phyloP scores from a whole-genome alignment of 2,888 invertebrate genomes.

The Parnassius apollo region DNA sequence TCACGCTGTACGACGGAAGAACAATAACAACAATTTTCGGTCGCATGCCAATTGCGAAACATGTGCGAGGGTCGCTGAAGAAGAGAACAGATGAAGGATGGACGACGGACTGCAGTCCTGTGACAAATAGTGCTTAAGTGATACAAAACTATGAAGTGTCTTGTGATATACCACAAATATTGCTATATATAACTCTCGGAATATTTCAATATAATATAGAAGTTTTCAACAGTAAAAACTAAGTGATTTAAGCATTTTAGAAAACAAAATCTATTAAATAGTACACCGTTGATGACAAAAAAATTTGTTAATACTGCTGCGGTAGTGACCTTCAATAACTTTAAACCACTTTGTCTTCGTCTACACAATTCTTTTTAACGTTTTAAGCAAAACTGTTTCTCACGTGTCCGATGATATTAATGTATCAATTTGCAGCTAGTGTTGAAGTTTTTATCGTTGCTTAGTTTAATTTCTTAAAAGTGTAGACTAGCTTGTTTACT shows the following conservation, averaged over 20 bases:
- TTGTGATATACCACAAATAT: constrained; percentile 12
- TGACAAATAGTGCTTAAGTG: constrained; percentile 37
- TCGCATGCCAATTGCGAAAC: constrained; percentile 66
- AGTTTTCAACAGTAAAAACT: background rate
- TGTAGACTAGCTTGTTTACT: too few relatives aligned
- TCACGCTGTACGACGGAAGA: constrained; percentile 83
- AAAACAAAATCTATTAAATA: background rate
- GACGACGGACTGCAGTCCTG: constrained; percentile 2
- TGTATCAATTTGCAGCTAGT: background rate
- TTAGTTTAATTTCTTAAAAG: too few relatives aligned
- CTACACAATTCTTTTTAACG: too few relatives aligned
- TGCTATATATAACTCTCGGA: background rate
- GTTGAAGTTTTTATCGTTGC: too few relatives aligned
- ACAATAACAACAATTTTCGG: constrained; percentile 63
- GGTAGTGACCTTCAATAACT: constrained; percentile 10
- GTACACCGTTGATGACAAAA: constrained; percentile 4
- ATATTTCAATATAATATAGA: background rate
- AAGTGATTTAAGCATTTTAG: constrained; percentile 3
- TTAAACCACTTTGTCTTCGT: constrained; percentile 5
- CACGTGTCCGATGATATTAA: constrained; percentile 2
- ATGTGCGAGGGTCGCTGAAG: constrained; percentile 62
- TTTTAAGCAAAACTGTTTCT: background rate
- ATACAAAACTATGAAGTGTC: constrained; percentile 5
- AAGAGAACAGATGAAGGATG: constrained; percentile 46
- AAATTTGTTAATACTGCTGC: background rate